Percentiles rank a stretch among this genome's conserved stretches.
phyloP scores from a whole-genome alignment of 2,888 invertebrate genomes.

The Eurytoma californica region DNA sequence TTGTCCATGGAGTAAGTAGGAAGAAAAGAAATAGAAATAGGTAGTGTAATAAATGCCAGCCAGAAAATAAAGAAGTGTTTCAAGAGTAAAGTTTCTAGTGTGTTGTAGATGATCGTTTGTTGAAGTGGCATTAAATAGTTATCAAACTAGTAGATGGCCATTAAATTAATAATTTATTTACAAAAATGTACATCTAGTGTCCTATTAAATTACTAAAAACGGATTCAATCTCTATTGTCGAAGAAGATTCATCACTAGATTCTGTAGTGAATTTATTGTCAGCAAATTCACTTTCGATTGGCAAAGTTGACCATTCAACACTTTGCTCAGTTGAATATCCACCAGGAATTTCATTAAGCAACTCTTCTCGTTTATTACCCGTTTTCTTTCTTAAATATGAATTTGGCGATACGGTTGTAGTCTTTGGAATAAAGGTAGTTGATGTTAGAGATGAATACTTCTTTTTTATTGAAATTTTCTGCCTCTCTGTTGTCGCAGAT shows the following conservation, averaged over 20 bases:
- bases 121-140: constrained; percentile 24
- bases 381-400: constrained; percentile 42
- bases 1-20: constrained; percentile 48
- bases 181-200: constrained; percentile 44
- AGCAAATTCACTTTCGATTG: constrained; percentile 71
- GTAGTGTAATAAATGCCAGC: constrained; percentile 51
- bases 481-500: constrained; percentile 75
- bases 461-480: constrained; percentile 73
- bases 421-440: constrained; percentile 66
- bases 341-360: constrained; percentile 65
- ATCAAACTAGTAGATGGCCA: constrained; percentile 35
- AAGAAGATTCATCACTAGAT: constrained; percentile 68
- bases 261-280: constrained; percentile 68
- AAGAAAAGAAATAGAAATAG: constrained; percentile 46
- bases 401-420: constrained; percentile 42
- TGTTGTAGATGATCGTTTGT: constrained; percentile 45
- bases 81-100: constrained; percentile 48
- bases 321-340: constrained; percentile 61
- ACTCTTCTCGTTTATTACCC: constrained; percentile 54
- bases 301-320: constrained; percentile 71
- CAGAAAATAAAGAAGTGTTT: constrained; percentile 48
- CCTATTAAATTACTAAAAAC: constrained; percentile 71
- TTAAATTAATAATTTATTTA: constrained; percentile 35
- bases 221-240: constrained; percentile 73
- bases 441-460: constrained; percentile 71